phyloP scores from a whole-genome alignment of 2,797 vertebrate genomes.

The Gambusia yucatana region DNA sequence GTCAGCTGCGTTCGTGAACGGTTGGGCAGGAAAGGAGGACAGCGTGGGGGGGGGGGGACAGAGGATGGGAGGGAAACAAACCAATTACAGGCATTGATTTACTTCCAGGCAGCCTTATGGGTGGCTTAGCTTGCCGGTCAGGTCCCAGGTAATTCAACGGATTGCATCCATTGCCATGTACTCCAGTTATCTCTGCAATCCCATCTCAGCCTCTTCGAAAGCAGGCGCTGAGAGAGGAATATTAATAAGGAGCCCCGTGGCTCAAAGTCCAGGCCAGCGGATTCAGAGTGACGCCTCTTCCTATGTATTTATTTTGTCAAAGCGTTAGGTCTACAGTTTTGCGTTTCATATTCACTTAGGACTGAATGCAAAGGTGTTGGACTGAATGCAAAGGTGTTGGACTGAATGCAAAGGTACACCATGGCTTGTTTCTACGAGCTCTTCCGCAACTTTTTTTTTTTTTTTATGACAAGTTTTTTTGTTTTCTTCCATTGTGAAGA shows the following conservation, averaged over 20 bases:
- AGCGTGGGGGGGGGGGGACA: conserved; percentile 1
- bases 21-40: conserved; percentile 12
- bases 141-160: conserved; percentile 78
- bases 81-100: conserved; percentile 74
- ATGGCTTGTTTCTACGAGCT: conserved; percentile 23
- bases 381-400: too few species aligned
- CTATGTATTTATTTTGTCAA: conserved; percentile 23
- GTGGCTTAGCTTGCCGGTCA: conserved; percentile 76
- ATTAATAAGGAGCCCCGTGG: conserved; percentile 72
- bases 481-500: background rate
- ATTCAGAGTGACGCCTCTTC: conserved; percentile 55
- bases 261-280: conserved; percentile 54
- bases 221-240: conserved; percentile 73
- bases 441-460: too few species aligned
- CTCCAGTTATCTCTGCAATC: conserved; percentile 77
- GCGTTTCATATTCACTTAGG: conserved; percentile 52
- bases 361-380: conserved; percentile 43
- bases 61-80: conserved; percentile 48
- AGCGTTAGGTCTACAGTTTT: conserved; percentile 30
- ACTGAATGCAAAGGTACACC: conserved; percentile 45
- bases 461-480: background rate
- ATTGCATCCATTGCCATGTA: conserved; percentile 73
- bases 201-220: conserved; percentile 75
- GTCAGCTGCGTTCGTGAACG: conserved; percentile 52
- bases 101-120: conserved; percentile 66